Evolutionary conservation across 2,113 vertebrate species (phyloP).

Genomic region (Romanogobio albipinnatus): DNA sequence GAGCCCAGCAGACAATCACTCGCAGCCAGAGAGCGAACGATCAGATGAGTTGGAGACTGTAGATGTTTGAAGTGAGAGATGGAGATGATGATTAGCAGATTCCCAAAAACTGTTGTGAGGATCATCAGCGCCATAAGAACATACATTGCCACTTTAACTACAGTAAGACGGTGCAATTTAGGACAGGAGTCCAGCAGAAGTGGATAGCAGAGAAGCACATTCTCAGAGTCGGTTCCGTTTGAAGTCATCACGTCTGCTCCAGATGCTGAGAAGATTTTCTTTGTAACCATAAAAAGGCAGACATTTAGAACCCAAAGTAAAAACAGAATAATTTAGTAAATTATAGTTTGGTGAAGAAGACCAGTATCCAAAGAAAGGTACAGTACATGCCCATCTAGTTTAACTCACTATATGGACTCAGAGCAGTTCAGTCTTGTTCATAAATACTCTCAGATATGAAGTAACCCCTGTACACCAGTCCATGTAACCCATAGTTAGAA

Average conservation of each 20-base stretch:
- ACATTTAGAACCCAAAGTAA: background rate
- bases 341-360: background rate
- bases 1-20: constrained; percentile 58
- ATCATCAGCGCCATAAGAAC: constrained; percentile 58
- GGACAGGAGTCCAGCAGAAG: background rate
- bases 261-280: background rate
- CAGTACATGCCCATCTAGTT: background rate
- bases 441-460: background rate
- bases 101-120: constrained; percentile 63
- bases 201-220: constrained; percentile 25
- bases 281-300: background rate
- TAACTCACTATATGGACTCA: background rate
- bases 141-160: constrained; percentile 52
- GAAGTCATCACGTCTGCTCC: background rate
- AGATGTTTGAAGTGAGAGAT: constrained; percentile 66
- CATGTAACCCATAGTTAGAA: background rate
- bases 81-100: constrained; percentile 62
- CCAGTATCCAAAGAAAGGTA: background rate
- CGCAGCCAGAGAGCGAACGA: constrained; percentile 59
- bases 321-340: background rate
- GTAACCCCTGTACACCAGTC: background rate
- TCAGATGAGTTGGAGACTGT: constrained; percentile 59
- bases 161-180: accelerated
- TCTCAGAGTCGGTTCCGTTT: background rate
- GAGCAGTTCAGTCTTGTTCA: background rate